Conservation (phyloP, 2,888 invertebrate genomes). For the Rhodophaea formosa region DNA sequence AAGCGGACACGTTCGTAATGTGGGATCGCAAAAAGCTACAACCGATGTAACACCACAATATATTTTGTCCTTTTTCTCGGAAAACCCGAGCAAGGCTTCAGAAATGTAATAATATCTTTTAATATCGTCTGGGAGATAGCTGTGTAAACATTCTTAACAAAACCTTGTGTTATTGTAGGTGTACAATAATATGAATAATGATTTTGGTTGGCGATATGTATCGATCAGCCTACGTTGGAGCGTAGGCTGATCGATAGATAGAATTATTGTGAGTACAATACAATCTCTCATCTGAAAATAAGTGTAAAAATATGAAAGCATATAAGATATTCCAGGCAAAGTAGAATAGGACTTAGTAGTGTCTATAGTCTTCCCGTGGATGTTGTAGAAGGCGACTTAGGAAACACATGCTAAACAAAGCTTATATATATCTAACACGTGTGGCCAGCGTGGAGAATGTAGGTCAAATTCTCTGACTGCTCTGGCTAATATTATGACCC, state of each 20-base stretch:
- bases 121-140: slow-evolving; percentile 52
- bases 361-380: too few relatives aligned
- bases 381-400: too few relatives aligned
- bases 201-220: slow-evolving; percentile 33
- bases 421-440: too few relatives aligned
- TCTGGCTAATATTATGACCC: too few relatives aligned
- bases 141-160: slow-evolving; percentile 53
- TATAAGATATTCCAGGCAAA: too few relatives aligned
- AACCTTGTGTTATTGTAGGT: slow-evolving; percentile 48
- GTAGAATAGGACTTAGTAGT: too few relatives aligned
- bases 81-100: slow-evolving; percentile 41
- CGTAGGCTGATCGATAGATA: not conserved
- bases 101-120: slow-evolving; percentile 65
- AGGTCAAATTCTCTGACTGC: too few relatives aligned
- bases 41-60: not conserved
- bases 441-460: too few relatives aligned
- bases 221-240: not conserved
- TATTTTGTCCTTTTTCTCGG: slow-evolving; percentile 41
- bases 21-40: not conserved
- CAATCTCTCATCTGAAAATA: too few relatives aligned
- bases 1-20: slow-evolving; percentile 29
- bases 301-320: too few relatives aligned
- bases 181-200: slow-evolving; percentile 46
- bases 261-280: slow-evolving; percentile 7
- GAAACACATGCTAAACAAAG: too few relatives aligned